phyloP scores from a whole-genome alignment of 53 echinoderm and acorn worm genomes.

The Astropecten irregularis region DNA sequence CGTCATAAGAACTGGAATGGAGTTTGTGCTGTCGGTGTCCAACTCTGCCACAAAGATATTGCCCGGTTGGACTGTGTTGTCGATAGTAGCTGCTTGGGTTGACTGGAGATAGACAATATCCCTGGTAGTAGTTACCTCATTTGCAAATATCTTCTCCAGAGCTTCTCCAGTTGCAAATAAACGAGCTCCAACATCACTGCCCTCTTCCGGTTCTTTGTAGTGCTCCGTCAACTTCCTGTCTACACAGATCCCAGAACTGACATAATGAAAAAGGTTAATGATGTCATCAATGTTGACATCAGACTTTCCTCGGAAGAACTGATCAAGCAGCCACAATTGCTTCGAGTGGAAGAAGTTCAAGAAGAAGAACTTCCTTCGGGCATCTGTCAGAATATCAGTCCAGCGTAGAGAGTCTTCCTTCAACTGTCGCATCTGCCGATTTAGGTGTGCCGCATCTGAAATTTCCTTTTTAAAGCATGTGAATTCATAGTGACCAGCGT shows the following conservation, averaged over 20 bases:
- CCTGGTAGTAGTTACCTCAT: background rate
- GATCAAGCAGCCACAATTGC: slow-evolving; percentile 50
- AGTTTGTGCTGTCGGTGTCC: slow-evolving; percentile 46
- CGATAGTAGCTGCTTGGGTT: slow-evolving; percentile 17
- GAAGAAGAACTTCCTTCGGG: slow-evolving; percentile 32
- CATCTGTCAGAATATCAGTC: slow-evolving; percentile 13
- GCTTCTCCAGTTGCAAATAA: slow-evolving; percentile 36
- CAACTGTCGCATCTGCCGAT: background rate
- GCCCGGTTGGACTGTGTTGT: slow-evolving; percentile 29
- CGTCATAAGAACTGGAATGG: slow-evolving; percentile 56
- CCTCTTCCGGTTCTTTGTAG: slow-evolving; percentile 31
- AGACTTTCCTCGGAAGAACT: slow-evolving; percentile 48
- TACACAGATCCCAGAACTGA: background rate
- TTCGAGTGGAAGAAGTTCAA: slow-evolving; percentile 61
- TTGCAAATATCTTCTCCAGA: slow-evolving; percentile 36
- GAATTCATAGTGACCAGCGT: slow-evolving; percentile 54
- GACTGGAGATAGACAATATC: background rate
- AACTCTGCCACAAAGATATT: slow-evolving; percentile 54
- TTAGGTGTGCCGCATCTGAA: background rate
- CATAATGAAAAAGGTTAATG: slow-evolving; percentile 36
- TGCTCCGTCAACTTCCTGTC: slow-evolving; percentile 18
- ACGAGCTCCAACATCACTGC: background rate
- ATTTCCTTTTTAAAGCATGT: slow-evolving; percentile 26
- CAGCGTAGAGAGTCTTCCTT: slow-evolving; percentile 1
- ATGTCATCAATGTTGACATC: background rate